Percentiles rank a stretch among this genome's conserved stretches.
Evolutionary conservation across 2,888 invertebrate species (phyloP).

Genomic region (Drosophila mimetica): DNA sequence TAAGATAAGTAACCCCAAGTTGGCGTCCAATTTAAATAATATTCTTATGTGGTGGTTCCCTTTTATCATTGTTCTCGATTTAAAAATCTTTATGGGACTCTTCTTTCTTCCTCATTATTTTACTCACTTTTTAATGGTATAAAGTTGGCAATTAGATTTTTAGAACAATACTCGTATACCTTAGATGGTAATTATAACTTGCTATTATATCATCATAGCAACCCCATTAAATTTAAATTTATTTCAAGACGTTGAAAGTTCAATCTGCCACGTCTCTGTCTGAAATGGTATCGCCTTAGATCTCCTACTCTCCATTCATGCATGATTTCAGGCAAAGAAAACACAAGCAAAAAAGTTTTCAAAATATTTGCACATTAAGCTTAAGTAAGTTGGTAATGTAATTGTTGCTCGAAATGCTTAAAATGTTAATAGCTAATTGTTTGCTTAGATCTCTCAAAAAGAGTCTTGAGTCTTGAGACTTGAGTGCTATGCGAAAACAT

Average conservation of each 20-base stretch:
- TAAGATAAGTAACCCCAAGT: too few relatives aligned
- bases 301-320: conserved; percentile 30
- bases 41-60: background rate
- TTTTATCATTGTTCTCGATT: background rate
- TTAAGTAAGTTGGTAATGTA: conserved; percentile 36
- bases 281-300: conserved; percentile 12
- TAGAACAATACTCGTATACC: background rate
- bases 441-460: conserved; percentile 59
- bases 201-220: background rate
- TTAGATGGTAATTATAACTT: background rate
- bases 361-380: conserved; percentile 74
- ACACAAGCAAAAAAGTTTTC: conserved; percentile 31
- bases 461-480: conserved; percentile 41
- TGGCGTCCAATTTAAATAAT: background rate
- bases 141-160: background rate
- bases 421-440: conserved; percentile 76
- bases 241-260: background rate
- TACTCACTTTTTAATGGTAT: background rate
- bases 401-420: conserved; percentile 44
- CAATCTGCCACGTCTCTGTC: conserved; percentile 15
- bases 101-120: background rate
- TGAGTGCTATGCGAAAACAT: conserved; percentile 42
- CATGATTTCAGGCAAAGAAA: conserved; percentile 33
- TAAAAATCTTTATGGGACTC: background rate
- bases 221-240: background rate